Evolutionary conservation across 2,797 vertebrate species (phyloP).

Genomic region (Danionella dracula): DNA sequence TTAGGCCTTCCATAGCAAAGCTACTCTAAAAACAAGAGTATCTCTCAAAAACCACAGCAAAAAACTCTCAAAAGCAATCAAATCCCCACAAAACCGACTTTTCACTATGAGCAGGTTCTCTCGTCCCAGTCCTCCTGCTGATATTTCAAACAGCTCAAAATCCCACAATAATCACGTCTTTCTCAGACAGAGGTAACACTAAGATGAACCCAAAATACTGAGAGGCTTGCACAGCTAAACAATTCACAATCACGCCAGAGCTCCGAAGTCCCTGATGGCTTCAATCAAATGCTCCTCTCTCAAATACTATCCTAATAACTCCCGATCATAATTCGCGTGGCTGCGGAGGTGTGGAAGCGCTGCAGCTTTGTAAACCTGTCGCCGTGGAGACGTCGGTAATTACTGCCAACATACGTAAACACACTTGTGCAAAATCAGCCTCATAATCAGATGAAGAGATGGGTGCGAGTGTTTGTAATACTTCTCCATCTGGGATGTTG

Average conservation of each 20-base stretch:
- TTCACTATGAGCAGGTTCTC: not conserved
- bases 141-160: not conserved
- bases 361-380: not conserved
- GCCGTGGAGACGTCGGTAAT: constrained; percentile 1
- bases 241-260: constrained; percentile 22
- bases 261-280: constrained; percentile 1
- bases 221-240: constrained; percentile 12
- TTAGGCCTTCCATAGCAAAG: not conserved
- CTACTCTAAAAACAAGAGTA: too few relatives aligned
- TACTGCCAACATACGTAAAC: not conserved
- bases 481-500: constrained; percentile 10
- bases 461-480: constrained; percentile 23
- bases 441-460: constrained; percentile 18
- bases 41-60: not conserved
- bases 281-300: constrained; percentile 13
- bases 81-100: constrained; percentile 30
- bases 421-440: constrained; percentile 11
- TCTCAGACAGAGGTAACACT: not conserved
- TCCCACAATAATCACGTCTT: constrained; percentile 11
- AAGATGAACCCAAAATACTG: not conserved
- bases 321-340: constrained; percentile 14
- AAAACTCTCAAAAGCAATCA: constrained; percentile 13
- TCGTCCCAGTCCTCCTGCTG: too few relatives aligned
- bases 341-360: constrained; percentile 22
- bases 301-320: constrained; percentile 14